phyloP scores from a whole-genome alignment of 2,888 invertebrate genomes.

The Drosophila lacicola region DNA sequence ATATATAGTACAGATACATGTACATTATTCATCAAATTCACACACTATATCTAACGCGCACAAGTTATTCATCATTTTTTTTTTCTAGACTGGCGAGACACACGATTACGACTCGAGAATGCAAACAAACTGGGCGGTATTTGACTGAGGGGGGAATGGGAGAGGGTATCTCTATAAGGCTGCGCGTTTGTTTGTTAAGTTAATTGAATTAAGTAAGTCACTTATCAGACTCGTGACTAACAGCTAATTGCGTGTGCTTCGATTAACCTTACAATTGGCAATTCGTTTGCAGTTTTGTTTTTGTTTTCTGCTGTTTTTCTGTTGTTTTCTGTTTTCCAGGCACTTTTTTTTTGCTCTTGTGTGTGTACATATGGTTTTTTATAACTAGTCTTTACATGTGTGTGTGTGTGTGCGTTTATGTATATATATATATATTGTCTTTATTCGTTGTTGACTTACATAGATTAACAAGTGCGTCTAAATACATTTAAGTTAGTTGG shows the following conservation, averaged over 20 bases:
- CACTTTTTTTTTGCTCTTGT: slow-evolving; percentile 1
- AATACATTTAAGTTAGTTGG: slow-evolving; percentile 71
- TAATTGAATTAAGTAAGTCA: slow-evolving; percentile 77
- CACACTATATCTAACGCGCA: slow-evolving; percentile 44
- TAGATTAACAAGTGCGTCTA: slow-evolving; percentile 76
- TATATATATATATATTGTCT: slow-evolving; percentile 62
- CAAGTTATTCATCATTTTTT: slow-evolving; percentile 55
- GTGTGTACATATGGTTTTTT: slow-evolving; percentile 35
- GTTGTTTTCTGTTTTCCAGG: slow-evolving; percentile 3
- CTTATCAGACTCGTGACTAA: slow-evolving; percentile 78
- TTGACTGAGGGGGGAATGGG: neutral
- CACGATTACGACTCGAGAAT: slow-evolving; percentile 13
- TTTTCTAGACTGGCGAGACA: slow-evolving; percentile 23
- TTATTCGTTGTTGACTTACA: slow-evolving; percentile 78
- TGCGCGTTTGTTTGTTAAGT: slow-evolving; percentile 39
- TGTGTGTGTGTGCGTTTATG: slow-evolving; percentile 8
- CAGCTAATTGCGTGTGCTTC: slow-evolving; percentile 68
- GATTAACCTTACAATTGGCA: slow-evolving; percentile 74
- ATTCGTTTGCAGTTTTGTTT: slow-evolving; percentile 46
- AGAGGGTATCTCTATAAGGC: neutral
- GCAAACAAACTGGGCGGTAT: neutral
- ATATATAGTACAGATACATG: slow-evolving; percentile 13
- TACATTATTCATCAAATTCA: slow-evolving; percentile 56
- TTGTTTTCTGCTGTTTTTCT: slow-evolving; percentile 22
- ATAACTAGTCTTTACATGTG: slow-evolving; percentile 22